phyloP scores from a whole-genome alignment of 2,113 vertebrate genomes.

The Petaurus breviceps region DNA sequence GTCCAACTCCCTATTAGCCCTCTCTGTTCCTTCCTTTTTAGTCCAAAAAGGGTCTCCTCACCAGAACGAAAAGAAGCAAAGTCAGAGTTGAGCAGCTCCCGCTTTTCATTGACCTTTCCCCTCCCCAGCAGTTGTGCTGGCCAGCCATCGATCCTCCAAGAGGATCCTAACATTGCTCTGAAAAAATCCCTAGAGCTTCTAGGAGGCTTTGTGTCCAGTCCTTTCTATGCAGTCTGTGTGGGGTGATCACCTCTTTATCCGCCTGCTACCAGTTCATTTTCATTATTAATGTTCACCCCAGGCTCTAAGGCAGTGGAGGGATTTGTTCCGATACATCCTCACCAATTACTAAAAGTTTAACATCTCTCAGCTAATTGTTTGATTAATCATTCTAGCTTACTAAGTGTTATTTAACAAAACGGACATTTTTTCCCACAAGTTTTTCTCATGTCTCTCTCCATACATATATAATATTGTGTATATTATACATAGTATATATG shows the following conservation, averaged over 20 bases:
- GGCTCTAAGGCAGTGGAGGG: neutral
- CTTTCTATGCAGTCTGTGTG: no score
- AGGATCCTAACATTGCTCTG: neutral
- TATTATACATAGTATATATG: no score
- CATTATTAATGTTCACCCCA: neutral
- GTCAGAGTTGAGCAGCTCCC: neutral
- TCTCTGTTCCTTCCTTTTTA: neutral
- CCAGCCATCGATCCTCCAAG: neutral
- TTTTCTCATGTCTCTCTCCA: neutral
- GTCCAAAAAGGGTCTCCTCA: neutral
- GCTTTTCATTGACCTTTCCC: neutral
- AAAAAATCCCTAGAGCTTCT: neutral
- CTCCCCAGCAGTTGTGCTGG: neutral
- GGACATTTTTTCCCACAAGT: neutral
- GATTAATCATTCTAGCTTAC: neutral
- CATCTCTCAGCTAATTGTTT: neutral
- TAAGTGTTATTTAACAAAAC: neutral
- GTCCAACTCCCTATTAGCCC: no score
- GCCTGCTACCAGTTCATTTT: neutral
- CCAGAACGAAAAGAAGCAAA: neutral
- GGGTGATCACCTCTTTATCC: no score
- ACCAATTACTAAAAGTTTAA: neutral
- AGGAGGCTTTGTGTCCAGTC: no score
- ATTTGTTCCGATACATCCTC: no score
- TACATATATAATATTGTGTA: neutral